Evolutionary conservation across 2,888 invertebrate genomes (phyloP).

Genomic region (Agrenia bidenticulata): DNA sequence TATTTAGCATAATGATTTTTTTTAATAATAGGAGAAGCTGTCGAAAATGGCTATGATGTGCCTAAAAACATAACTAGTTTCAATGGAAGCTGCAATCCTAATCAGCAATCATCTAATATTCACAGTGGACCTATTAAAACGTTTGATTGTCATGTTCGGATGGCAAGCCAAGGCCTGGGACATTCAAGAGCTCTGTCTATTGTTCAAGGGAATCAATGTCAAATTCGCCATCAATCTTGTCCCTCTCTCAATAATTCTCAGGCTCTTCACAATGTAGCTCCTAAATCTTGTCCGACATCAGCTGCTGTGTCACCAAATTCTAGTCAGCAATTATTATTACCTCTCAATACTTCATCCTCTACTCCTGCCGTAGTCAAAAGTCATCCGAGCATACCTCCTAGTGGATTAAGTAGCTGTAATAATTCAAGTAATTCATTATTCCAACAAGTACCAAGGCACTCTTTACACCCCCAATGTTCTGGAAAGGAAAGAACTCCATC

Average conservation of each 20-base stretch:
- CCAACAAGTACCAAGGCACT: conserved; percentile 45
- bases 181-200: conserved; percentile 5
- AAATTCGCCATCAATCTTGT: conserved; percentile 51
- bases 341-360: conserved; percentile 42
- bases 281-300: conserved; percentile 51
- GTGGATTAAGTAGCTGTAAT: background rate
- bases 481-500: conserved; percentile 50
- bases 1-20: background rate
- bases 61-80: conserved; percentile 15
- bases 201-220: conserved; percentile 12
- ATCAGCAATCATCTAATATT: conserved; percentile 1
- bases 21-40: conserved; percentile 18
- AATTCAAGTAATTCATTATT: conserved; percentile 13
- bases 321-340: conserved; percentile 49
- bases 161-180: conserved; percentile 1
- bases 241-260: conserved; percentile 46
- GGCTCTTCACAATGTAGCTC: conserved; percentile 39
- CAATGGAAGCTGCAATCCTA: conserved; percentile 14
- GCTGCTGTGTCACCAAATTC: conserved; percentile 51
- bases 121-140: background rate
- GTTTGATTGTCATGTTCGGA: conserved; percentile 1
- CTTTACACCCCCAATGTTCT: conserved; percentile 50
- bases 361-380: conserved; percentile 18
- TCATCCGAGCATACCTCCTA: conserved; percentile 1
- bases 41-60: conserved; percentile 50